phyloP scores from a whole-genome alignment of 2,888 invertebrate genomes.

The Meganola albula region DNA sequence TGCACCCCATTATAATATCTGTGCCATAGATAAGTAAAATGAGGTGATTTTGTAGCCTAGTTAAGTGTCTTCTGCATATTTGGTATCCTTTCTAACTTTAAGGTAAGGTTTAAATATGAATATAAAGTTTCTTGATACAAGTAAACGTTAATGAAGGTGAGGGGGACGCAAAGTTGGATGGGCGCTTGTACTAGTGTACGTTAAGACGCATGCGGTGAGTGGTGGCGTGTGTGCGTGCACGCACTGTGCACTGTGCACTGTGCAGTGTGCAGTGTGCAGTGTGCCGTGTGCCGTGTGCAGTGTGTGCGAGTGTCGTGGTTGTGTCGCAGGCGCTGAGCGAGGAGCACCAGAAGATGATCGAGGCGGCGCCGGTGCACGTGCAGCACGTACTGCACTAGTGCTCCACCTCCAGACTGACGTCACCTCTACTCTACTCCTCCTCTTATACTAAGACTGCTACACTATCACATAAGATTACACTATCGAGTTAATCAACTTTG shows the following conservation, averaged over 20 bases:
- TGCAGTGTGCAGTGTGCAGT: constrained; percentile 24
- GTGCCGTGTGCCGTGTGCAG: constrained; percentile 27
- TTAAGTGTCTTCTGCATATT: no score
- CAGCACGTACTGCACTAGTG: constrained; percentile 60
- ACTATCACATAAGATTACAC: not conserved
- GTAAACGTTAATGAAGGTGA: no score
- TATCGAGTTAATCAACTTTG: not conserved
- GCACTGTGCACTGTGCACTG: constrained; percentile 31
- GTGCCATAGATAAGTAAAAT: no score
- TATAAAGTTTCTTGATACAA: no score
- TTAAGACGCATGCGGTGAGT: not conserved
- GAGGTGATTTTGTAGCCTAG: no score
- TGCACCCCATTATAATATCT: no score
- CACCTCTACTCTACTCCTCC: no score
- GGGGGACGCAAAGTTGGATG: no score
- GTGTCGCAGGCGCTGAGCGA: constrained; percentile 85
- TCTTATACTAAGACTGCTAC: not conserved
- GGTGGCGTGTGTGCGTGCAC: constrained; percentile 18
- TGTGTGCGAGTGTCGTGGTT: constrained; percentile 28
- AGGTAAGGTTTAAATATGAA: no score
- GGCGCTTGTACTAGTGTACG: not conserved
- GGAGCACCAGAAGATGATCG: constrained; percentile 90
- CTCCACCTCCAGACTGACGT: constrained; percentile 2
- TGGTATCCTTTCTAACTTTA: no score
- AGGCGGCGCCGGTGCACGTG: constrained; percentile 47